A percentile compares a stretch with the other conserved stretches of the same genome.
Conservation (phyloP, 2,888 invertebrate genomes). For the Drosophila formosana region DNA sequence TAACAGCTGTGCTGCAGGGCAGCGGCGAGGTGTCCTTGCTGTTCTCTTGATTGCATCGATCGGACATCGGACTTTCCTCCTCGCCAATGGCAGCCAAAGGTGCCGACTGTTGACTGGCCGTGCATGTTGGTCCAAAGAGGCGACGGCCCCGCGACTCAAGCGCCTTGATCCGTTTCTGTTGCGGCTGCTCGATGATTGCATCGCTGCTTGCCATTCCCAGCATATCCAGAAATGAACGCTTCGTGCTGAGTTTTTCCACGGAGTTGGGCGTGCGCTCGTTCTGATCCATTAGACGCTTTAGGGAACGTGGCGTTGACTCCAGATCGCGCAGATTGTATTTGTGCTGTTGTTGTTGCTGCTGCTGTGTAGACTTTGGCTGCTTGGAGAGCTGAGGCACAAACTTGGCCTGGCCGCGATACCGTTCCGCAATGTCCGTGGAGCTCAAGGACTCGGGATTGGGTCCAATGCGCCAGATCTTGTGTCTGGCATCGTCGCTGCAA, state of each 20-base stretch:
- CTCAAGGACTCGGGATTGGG: constrained; percentile 86
- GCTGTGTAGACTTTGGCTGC: constrained; percentile 32
- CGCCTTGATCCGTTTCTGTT: constrained; percentile 84
- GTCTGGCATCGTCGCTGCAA: constrained; percentile 93
- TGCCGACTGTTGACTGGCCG: constrained; percentile 49
- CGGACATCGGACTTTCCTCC: constrained; percentile 47
- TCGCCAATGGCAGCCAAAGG: constrained; percentile 65
- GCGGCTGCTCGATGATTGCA: constrained; percentile 53
- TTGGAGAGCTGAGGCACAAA: constrained; percentile 78
- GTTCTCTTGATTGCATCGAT: constrained; percentile 78
- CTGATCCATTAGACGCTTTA: constrained; percentile 85
- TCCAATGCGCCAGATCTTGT: constrained; percentile 91
- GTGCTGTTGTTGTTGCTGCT: constrained; percentile 70
- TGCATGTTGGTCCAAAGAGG: constrained; percentile 85
- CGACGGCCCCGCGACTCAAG: constrained; percentile 84
- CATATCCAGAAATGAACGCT: constrained; percentile 83
- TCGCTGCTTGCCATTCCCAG: constrained; percentile 65
- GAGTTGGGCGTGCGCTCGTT: constrained; percentile 82
- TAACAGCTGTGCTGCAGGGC: constrained; percentile 9
- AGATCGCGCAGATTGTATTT: constrained; percentile 82
- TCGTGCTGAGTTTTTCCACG: constrained; percentile 77
- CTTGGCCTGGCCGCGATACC: constrained; percentile 86
- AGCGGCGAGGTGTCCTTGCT: constrained; percentile 43
- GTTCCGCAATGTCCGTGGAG: constrained; percentile 82
- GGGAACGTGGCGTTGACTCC: constrained; percentile 86